Conservation (phyloP, 2,113 vertebrate species). For the Ploceus nigricollis region DNA sequence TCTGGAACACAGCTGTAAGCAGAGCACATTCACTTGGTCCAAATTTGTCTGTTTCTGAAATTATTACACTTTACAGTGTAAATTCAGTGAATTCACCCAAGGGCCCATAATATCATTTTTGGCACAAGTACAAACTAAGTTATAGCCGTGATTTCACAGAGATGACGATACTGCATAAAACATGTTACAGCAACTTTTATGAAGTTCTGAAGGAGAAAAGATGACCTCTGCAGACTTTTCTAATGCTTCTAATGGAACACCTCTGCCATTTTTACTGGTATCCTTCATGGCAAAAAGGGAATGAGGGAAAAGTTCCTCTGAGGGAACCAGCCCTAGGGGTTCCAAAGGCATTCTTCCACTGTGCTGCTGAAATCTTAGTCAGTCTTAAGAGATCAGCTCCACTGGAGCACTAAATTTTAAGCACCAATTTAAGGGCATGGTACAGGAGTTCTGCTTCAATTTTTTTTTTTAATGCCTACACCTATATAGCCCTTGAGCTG, state of each 20-base stretch:
- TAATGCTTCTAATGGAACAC: not conserved
- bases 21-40: not conserved
- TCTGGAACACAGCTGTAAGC: not conserved
- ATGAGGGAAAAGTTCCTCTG: not conserved
- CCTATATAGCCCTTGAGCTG: not conserved
- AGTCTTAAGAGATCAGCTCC: not conserved
- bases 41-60: not conserved
- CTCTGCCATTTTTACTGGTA: not conserved
- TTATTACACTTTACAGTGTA: not conserved
- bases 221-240: not conserved
- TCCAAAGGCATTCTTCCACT: not conserved
- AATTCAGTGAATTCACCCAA: slow-evolving; percentile 14
- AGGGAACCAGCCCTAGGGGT: not conserved
- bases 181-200: not conserved
- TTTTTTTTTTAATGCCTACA: not conserved
- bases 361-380: not conserved
- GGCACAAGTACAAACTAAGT: not conserved
- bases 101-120: not conserved
- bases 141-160: not conserved
- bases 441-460: not conserved
- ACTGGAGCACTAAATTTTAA: not conserved
- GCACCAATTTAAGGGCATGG: not conserved
- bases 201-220: not conserved
- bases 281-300: not conserved
- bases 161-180: not conserved